These are phyloP conservation scores for Lasioglossum pauxillum DNA, from an alignment of 2,888 invertebrate genomes.

Conservation along the genomic window DNA sequence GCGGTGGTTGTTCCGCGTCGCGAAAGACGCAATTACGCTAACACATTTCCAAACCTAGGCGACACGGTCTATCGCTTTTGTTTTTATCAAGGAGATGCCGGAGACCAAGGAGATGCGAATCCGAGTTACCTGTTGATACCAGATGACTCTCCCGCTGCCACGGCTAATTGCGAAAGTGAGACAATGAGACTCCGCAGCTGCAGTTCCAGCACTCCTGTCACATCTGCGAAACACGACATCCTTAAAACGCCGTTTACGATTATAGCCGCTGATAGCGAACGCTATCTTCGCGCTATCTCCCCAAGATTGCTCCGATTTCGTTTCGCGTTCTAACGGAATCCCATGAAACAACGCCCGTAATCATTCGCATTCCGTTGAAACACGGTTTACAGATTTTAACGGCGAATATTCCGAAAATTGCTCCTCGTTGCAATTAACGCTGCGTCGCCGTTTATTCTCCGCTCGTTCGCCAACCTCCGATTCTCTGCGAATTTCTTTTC, in stretches of 20 bases:
- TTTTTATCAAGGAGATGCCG: constrained; percentile 43
- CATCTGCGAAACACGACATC: constrained; percentile 55
- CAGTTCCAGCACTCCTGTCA: constrained; percentile 50
- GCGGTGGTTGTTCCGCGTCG: constrained; percentile 27
- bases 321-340: neutral
- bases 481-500: neutral
- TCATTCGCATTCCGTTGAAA: neutral
- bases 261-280: constrained; percentile 54
- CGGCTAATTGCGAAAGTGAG: constrained; percentile 69
- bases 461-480: neutral
- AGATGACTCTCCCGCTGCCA: constrained; percentile 40
- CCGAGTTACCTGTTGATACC: constrained; percentile 68
- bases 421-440: constrained; percentile 4
- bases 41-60: constrained; percentile 31
- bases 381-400: neutral
- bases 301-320: neutral
- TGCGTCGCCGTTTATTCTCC: neutral
- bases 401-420: neutral
- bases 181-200: constrained; percentile 54
- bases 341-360: constrained; percentile 6
- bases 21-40: constrained; percentile 53
- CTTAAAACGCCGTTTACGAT: constrained; percentile 64
- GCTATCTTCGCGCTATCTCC: constrained; percentile 44
- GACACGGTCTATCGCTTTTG: constrained; percentile 1
- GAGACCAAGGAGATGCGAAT: constrained; percentile 7